Evolutionary conservation across 2,888 invertebrate genomes (phyloP).

Genomic region (Galerucella pusilla): DNA sequence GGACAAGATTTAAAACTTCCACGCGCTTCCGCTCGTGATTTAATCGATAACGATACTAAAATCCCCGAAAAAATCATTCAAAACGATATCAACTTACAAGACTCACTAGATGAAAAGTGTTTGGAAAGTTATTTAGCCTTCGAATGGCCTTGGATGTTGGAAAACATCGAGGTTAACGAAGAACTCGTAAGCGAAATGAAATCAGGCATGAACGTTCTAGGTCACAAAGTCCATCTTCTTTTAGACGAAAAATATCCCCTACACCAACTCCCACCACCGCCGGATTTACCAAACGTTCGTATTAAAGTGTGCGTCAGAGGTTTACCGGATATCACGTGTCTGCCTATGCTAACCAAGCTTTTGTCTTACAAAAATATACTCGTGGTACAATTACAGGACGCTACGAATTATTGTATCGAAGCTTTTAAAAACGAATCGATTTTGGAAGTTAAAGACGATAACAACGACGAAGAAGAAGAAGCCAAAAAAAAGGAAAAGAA

Average conservation of each 20-base stretch:
- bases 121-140: constrained; percentile 70
- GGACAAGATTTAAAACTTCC: constrained; percentile 69
- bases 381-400: constrained; percentile 60
- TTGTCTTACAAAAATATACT: constrained; percentile 53
- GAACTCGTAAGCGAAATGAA: constrained; percentile 46
- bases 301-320: constrained; percentile 59
- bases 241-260: constrained; percentile 60
- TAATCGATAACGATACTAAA: constrained; percentile 59
- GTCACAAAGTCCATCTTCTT: constrained; percentile 59
- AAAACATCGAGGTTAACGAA: constrained; percentile 59
- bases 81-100: constrained; percentile 68
- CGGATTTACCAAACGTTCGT: constrained; percentile 55
- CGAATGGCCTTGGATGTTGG: constrained; percentile 68
- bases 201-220: constrained; percentile 59
- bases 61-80: constrained; percentile 66
- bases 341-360: constrained; percentile 56
- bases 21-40: constrained; percentile 63
- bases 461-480: constrained; percentile 16
- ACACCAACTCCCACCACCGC: constrained; percentile 49
- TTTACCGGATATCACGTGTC: constrained; percentile 51
- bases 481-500: constrained; percentile 39
- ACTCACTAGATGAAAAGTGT: constrained; percentile 68
- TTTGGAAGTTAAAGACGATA: constrained; percentile 55
- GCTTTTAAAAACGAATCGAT: constrained; percentile 68
- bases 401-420: constrained; percentile 71